Percentiles rank a stretch among this genome's conserved stretches.
These are phyloP conservation scores for Loxodonta africana DNA, from an alignment of 2,113 vertebrate genomes.

Conservation along the genomic window DNA sequence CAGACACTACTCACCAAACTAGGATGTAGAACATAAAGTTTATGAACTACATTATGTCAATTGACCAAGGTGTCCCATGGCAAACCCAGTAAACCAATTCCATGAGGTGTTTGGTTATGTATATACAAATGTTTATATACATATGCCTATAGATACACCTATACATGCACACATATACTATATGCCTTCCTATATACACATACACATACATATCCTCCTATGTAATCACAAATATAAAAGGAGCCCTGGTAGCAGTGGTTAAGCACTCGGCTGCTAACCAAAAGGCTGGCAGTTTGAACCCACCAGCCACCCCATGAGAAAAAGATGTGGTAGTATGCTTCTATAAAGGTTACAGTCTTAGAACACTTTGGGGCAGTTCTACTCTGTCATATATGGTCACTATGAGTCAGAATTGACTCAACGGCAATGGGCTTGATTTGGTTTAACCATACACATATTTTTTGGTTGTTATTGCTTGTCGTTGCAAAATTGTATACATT, in stretches of 20 bases:
- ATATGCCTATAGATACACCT: not conserved
- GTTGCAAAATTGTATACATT: not conserved
- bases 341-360: not conserved
- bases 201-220: not conserved
- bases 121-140: not conserved
- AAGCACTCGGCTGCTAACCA: not conserved
- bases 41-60: not conserved
- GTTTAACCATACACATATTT: not conserved
- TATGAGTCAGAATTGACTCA: not conserved
- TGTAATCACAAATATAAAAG: not conserved
- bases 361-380: not conserved
- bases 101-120: not conserved
- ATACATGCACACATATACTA: not conserved
- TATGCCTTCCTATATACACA: not conserved
- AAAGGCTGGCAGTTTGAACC: not conserved
- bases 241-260: not conserved
- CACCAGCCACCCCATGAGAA: not conserved
- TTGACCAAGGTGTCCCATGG: not conserved
- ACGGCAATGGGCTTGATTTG: not conserved
- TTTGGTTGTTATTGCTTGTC: not conserved
- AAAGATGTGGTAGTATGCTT: too few relatives aligned
- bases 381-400: not conserved
- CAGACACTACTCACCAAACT: not conserved
- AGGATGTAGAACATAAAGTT: not conserved
- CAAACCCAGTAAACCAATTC: not conserved